A percentile compares a stretch with the other conserved stretches of the same genome.
phyloP scores from a whole-genome alignment of 1,140 invertebrate genomes.

The Mamestra configurata region DNA sequence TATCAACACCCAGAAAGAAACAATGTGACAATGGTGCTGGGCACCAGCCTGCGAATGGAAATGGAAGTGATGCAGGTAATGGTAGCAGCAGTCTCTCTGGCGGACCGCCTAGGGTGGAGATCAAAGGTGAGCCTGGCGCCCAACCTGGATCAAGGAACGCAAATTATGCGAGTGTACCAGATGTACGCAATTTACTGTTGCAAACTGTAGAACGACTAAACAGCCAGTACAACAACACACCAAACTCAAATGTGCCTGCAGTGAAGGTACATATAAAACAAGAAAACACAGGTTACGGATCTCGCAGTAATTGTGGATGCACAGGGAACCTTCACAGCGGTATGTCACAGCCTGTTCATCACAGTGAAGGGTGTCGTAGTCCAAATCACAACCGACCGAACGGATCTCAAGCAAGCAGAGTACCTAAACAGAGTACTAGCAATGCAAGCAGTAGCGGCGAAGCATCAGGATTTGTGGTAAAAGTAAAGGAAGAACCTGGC shows the following conservation, averaged over 20 bases:
- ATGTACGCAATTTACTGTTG: slow-evolving; percentile 10
- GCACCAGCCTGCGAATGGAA: slow-evolving; percentile 25
- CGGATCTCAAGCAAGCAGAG: slow-evolving; percentile 55
- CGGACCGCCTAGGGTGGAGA: slow-evolving; percentile 59
- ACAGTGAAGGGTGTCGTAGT: slow-evolving; percentile 55
- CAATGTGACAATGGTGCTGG: slow-evolving; percentile 65
- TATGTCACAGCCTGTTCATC: slow-evolving; percentile 42
- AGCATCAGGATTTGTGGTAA: slow-evolving; percentile 49
- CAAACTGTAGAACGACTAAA: slow-evolving; percentile 7
- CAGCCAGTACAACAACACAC: slow-evolving; percentile 39
- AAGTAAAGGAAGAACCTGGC: slow-evolving; percentile 76
- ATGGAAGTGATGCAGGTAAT: background rate
- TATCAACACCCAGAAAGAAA: slow-evolving; percentile 72
- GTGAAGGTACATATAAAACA: slow-evolving; percentile 61
- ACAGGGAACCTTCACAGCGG: slow-evolving; percentile 46
- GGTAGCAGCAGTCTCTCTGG: slow-evolving; percentile 37
- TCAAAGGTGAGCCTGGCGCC: slow-evolving; percentile 73
- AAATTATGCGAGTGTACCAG: slow-evolving; percentile 40
- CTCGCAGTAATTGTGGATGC: slow-evolving; percentile 58
- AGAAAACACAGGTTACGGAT: slow-evolving; percentile 53
- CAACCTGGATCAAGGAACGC: slow-evolving; percentile 44
- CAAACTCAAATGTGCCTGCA: slow-evolving; percentile 44
- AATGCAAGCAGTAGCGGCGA: slow-evolving; percentile 55
- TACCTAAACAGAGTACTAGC: background rate
- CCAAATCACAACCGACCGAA: slow-evolving; percentile 62